These are phyloP conservation scores for Laothoe populi DNA, from an alignment of 2,888 invertebrate species.

Conservation along the genomic window DNA sequence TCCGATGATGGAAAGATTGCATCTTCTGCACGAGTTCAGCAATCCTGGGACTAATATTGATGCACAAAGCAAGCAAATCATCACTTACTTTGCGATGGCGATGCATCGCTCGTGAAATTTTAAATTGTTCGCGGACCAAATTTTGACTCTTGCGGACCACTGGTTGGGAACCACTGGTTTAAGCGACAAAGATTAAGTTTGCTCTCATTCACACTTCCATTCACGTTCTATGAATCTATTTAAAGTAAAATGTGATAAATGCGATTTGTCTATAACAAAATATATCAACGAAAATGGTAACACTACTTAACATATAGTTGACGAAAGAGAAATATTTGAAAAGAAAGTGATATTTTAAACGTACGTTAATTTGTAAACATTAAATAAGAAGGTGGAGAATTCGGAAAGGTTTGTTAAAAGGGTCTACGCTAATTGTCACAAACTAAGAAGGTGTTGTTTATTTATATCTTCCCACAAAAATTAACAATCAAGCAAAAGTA, in stretches of 20 bases:
- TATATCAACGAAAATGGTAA: background rate
- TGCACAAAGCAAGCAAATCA: no score
- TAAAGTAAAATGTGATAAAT: background rate
- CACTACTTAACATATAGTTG: conserved; percentile 5
- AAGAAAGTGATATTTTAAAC: conserved; percentile 14
- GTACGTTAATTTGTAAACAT: conserved; percentile 13
- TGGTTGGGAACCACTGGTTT: no score
- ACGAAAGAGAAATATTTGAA: background rate
- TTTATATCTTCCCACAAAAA: background rate
- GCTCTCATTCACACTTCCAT: no score
- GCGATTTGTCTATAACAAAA: background rate
- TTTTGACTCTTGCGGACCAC: no score
- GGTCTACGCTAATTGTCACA: background rate
- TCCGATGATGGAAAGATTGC: no score
- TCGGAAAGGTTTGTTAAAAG: conserved; percentile 14
- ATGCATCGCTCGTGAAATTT: no score
- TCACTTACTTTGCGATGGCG: no score
- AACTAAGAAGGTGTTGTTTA: background rate
- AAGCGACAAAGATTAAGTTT: no score
- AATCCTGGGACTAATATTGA: no score
- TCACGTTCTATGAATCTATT: conserved; percentile 10
- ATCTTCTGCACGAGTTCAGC: no score
- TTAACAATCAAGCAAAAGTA: background rate
- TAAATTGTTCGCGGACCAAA: no score
- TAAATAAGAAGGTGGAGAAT: background rate